A percentile compares a stretch with the other conserved stretches of the same genome.
Conservation (phyloP, 2,113 vertebrate species). For the Sigmodon hispidus region DNA sequence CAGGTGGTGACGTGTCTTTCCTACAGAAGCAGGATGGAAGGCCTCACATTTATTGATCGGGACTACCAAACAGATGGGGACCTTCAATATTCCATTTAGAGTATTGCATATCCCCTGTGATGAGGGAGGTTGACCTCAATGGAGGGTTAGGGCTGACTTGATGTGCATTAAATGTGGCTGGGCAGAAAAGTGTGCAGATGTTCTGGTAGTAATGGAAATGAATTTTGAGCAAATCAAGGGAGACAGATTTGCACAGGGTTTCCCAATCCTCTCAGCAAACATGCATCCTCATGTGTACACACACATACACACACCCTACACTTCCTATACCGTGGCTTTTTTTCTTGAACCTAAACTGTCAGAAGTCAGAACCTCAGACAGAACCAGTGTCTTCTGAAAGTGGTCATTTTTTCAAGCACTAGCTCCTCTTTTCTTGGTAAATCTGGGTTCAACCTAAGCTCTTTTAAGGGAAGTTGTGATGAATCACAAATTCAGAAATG, state of each 20-base stretch:
- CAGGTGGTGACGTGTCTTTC: constrained; percentile 45
- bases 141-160: constrained; percentile 56
- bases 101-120: constrained; percentile 43
- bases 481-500: neutral
- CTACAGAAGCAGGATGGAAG: constrained; percentile 34
- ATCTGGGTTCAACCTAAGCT: neutral
- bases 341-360: neutral
- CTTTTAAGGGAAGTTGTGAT: neutral
- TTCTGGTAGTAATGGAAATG: constrained; percentile 70
- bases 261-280: neutral
- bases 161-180: constrained; percentile 70
- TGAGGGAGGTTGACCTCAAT: constrained; percentile 55
- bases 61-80: constrained; percentile 77
- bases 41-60: constrained; percentile 66
- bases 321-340: neutral
- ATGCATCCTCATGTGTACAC: neutral
- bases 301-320: neutral
- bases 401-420: neutral
- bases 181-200: constrained; percentile 74
- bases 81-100: constrained; percentile 77
- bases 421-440: neutral
- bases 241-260: constrained; percentile 13
- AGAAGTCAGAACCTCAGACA: neutral
- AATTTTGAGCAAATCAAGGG: constrained; percentile 74
- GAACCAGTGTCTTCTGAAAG: neutral